Percentiles rank a stretch among this genome's conserved stretches.
These are phyloP conservation scores for Amazona vittata DNA, from an alignment of 2,113 vertebrate genomes.

Conservation along the genomic window DNA sequence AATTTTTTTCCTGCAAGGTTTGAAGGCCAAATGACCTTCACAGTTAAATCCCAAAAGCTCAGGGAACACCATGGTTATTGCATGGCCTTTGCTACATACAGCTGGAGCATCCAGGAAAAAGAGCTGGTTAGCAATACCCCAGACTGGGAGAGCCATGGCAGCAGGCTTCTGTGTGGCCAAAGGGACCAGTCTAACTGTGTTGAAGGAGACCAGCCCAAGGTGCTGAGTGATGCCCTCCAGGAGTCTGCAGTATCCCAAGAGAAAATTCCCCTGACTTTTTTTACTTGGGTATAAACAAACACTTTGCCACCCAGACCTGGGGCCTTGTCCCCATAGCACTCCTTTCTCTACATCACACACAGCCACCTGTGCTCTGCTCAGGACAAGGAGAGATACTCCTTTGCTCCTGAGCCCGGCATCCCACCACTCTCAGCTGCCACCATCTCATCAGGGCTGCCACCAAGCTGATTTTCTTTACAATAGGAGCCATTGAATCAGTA, in stretches of 20 bases:
- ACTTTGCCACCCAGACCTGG: accelerated
- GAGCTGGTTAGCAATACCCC: not conserved
- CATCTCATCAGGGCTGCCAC: not conserved
- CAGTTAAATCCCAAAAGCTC: not conserved
- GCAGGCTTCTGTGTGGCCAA: not conserved
- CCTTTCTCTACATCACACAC: not conserved
- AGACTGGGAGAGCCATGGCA: not conserved
- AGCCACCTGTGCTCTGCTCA: not conserved
- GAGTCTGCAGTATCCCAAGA: not conserved
- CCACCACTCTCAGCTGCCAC: not conserved
- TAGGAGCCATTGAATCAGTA: not conserved
- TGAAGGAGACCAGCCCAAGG: not conserved
- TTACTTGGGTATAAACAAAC: not conserved
- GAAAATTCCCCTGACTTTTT: not conserved
- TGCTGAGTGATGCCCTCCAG: not conserved
- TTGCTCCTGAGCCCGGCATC: accelerated
- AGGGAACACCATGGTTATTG: not conserved
- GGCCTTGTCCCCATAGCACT: accelerated
- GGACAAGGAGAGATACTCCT: not conserved
- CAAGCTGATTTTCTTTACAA: conserved; percentile 8
- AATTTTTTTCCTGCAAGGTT: not conserved
- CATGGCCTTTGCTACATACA: not conserved
- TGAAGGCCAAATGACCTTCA: not conserved
- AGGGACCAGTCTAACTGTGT: not conserved
- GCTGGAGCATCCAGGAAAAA: not conserved